Evolutionary conservation across 1,140 invertebrate genomes (phyloP), one percentile per base, ranked within the genome.

Genomic region (Cotesia chilonis): DNA sequence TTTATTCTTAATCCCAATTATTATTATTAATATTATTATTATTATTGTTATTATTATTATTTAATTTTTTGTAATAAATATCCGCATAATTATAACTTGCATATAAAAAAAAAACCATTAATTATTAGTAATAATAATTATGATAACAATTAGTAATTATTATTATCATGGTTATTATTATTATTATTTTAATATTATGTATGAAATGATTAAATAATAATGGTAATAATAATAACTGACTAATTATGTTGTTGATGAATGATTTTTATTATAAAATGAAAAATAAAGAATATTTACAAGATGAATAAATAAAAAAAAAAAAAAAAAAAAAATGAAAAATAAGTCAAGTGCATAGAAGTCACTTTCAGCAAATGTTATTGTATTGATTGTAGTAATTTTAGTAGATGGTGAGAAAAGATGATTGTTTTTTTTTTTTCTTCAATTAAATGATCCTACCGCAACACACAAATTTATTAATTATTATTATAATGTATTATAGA

Each of bases 181-280:
- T 55, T 55, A 55, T n/a, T 55, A 12, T n/a, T 12, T 47, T 47
- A 7, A 47, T 47, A 28, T 47, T 6, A 47, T 41, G 5, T 5
- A 41, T 47, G 6, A 10, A 47, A 9, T 47, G 5, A 47, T 47
- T 65, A 47, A 66, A 12, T 14, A 52, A 52, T 17, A 61, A 84
- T 81, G 83, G 84, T 67, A 63, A 80, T 82, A 84, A 80, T 83
- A 85, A 81, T 86, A 85, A 86, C 84, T 86, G 81, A 84, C 80
- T 87, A 87, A 87, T 87, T 87, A 87, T 85, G 85, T 87, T 87
- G 86, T 87, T 87, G 84, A 87, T 79, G 86, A 87, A 87, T 87
- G 85, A 87, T 87, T 87, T 87, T 87, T 87, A 87, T 87, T 87
- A 87, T 86, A 85, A 28, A 86, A 87, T 87, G 85, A 87, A 87